phyloP scores from a whole-genome alignment of 2,888 invertebrate species.

The Mimas tiliae region DNA sequence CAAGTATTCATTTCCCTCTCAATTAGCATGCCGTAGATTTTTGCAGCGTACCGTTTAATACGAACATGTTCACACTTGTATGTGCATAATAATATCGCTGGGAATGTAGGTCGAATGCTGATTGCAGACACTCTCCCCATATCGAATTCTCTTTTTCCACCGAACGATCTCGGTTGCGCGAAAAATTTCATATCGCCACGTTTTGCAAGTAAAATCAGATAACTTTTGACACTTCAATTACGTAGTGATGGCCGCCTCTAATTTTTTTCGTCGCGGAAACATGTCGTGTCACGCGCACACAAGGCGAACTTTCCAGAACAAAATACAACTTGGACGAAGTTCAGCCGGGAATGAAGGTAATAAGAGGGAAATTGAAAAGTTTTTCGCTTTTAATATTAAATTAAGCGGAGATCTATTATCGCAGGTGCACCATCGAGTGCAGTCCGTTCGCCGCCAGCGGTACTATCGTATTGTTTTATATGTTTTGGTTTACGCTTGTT shows the following conservation, averaged over 20 bases:
- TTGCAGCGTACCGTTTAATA: conserved; percentile 51
- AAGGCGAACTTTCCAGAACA: conserved; percentile 70
- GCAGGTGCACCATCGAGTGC: conserved; percentile 61
- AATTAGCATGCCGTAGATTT: conserved; percentile 44
- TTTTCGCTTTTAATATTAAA: conserved; percentile 69
- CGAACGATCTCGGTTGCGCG: conserved; percentile 73
- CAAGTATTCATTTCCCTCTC: conserved; percentile 46
- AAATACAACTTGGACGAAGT: conserved; percentile 68
- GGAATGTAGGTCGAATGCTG: conserved; percentile 81
- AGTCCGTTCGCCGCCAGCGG: conserved; percentile 45
- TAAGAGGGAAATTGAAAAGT: conserved; percentile 72
- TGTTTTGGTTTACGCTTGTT: conserved; percentile 73
- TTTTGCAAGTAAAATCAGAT: conserved; percentile 84
- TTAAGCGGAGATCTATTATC: conserved; percentile 57
- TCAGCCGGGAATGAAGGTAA: conserved; percentile 54
- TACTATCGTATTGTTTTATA: conserved; percentile 60
- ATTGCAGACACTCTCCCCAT: conserved; percentile 79
- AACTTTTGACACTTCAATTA: conserved; percentile 85
- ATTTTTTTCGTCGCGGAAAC: conserved; percentile 68
- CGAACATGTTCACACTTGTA: conserved; percentile 51
- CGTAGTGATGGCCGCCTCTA: conserved; percentile 77
- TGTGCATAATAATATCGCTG: conserved; percentile 63
- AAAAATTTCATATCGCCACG: conserved; percentile 82
- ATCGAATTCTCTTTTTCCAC: conserved; percentile 81
- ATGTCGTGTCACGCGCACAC: conserved; percentile 76